Evolutionary conservation across 2,113 vertebrate species (phyloP).

Genomic region (Artemisiospiza belli): DNA sequence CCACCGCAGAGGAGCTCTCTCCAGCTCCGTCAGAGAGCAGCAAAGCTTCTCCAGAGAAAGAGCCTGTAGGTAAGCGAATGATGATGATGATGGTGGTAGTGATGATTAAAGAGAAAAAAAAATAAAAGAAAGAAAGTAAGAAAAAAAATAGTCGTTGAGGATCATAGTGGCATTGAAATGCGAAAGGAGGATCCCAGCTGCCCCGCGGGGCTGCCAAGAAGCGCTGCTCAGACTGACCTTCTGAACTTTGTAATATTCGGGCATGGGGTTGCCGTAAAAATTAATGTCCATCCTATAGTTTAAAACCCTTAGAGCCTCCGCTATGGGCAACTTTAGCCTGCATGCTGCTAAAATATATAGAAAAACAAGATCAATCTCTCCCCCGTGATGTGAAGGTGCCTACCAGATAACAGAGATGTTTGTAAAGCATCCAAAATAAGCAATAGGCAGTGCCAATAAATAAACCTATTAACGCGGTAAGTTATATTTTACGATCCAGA

Average conservation of each 20-base stretch:
- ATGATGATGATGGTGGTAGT: neutral
- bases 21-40: constrained; percentile 88
- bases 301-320: constrained; percentile 34
- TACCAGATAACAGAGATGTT: constrained; percentile 81
- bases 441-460: constrained; percentile 83
- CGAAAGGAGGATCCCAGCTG: constrained; percentile 44
- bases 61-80: constrained; percentile 85
- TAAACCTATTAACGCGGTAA: constrained; percentile 83
- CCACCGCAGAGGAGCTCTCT: constrained; percentile 89
- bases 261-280: constrained; percentile 79
- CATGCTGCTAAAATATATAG: constrained; percentile 42
- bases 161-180: neutral
- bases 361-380: constrained; percentile 46
- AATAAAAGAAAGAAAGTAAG: neutral
- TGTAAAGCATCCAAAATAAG: constrained; percentile 84
- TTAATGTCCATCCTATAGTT: constrained; percentile 70
- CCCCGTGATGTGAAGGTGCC: constrained; percentile 65
- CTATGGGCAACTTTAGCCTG: constrained; percentile 19
- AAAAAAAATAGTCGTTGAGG: neutral
- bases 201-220: constrained; percentile 69
- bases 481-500: constrained; percentile 83
- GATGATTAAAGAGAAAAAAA: neutral
- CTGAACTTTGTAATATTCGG: constrained; percentile 81
- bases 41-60: constrained; percentile 86
- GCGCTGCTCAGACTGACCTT: constrained; percentile 72